Percentiles rank a stretch among this genome's conserved stretches.
Conservation (phyloP, 1,140 invertebrate genomes). For the Grapholita molesta region DNA sequence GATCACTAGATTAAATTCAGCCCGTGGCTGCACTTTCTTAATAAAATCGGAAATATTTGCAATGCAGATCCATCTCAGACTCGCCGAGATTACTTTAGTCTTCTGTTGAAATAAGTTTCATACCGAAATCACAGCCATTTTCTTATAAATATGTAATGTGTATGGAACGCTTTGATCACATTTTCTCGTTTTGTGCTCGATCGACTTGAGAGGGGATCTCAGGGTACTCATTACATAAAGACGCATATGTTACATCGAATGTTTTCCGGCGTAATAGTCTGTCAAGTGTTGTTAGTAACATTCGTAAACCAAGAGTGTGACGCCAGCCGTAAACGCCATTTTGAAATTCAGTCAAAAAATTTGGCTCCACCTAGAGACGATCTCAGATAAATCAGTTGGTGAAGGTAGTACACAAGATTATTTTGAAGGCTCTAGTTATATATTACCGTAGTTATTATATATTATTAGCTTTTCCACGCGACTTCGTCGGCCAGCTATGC, state of each 20-base stretch:
- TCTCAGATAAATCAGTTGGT: too few relatives aligned
- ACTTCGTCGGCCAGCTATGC: too few relatives aligned
- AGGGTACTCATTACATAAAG: neutral
- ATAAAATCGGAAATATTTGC: slow-evolving; percentile 59
- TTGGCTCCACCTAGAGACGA: too few relatives aligned
- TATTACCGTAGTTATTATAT: too few relatives aligned
- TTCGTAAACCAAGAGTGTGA: neutral
- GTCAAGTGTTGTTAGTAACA: neutral
- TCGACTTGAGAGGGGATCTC: neutral
- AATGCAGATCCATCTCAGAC: slow-evolving; percentile 45
- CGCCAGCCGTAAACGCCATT: too few relatives aligned
- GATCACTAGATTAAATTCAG: slow-evolving; percentile 38
- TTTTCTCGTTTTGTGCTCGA: slow-evolving; percentile 9
- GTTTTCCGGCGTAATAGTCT: neutral
- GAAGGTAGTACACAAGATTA: too few relatives aligned
- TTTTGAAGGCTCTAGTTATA: too few relatives aligned
- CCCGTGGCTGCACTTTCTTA: slow-evolving; percentile 43
- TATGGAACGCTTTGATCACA: neutral
- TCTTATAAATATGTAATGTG: slow-evolving; percentile 17
- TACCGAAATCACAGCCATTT: slow-evolving; percentile 5
- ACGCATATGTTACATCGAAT: neutral
- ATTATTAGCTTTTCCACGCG: too few relatives aligned
- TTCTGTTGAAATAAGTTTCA: slow-evolving; percentile 28
- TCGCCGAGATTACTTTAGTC: slow-evolving; percentile 43
- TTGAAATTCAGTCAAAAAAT: too few relatives aligned